Evolutionary conservation across 1,140 invertebrate genomes (phyloP), one percentile per base, ranked within the genome.

Genomic region (Drosophila sturtevanti): DNA sequence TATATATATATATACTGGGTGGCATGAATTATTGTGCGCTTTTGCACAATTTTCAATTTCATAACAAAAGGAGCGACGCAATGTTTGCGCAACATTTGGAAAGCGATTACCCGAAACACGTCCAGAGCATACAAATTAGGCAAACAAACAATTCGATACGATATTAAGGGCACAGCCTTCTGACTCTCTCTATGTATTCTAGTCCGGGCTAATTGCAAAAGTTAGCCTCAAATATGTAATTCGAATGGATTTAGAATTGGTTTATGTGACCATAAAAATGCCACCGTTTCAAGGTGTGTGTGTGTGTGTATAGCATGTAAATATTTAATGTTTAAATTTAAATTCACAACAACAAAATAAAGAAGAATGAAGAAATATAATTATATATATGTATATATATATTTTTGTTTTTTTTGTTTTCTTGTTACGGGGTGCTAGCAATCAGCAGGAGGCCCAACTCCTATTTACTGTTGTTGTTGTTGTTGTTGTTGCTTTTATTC

Each of bases 271-370:
- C 66, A 68, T 73, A 48, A 69, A 73, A 73, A 69, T 60, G 56
- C 11, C 56, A n/a, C 35, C 37, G 7, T 14, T 14, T 38, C 59
- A n/a, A 62, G 52, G 68, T 68, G 44, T 10, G 41, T 61, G 73
- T 38, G 73, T 68, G 37, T 66, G 48, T 21, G 41, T 48, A 10
- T 48, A 16, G 41, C 41, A 38, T 67, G 60, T 73, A 81, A 87
- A 86, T 85, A 86, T 86, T 86, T 77, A 74, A 77, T 73, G 71
- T 69, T 77, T 86, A 87, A 86, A 85, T 85, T 86, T 72, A 69
- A 76, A 74, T 48, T 48, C 41, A 48, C 41, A 48, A 21, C 41
- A 48, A 48, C 16, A 21, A 21, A 44, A 34, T 9, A 35, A 12
- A 35, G 10, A 35, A 35, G 11, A 48, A 48, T 48, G 41, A 48